Base-by-base conservation (phyloP, 1,140 invertebrate species). In the Drosophila simulans region DNA sequence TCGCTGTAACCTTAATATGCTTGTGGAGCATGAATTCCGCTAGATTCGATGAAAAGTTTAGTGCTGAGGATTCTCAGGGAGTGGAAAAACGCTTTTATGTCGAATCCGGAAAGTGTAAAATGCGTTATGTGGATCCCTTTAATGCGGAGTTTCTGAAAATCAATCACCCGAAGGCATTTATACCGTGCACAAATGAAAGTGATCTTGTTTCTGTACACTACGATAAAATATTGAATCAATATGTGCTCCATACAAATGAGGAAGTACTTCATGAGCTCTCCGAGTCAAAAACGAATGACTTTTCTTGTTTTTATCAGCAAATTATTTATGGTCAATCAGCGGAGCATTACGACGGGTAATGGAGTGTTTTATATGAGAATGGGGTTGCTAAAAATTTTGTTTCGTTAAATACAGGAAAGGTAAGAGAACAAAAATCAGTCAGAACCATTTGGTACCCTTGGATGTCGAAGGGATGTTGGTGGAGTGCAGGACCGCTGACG, bases 111-210 rank as follows among this genome's bases (percentile, higher is more conserved):
- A 59, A 55, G 40, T 84, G 80, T 31, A 20, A 12, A 8, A 77
- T 83, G 48, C 80, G 76, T 2, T 83, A 64, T 37, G 66, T 84
- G 11, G 49, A 84, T 43, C 80, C 80, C 7, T 76, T 79, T 5
- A 51, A 51, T 11, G 7, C 11, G 5, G 80, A 72, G 11, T 57
- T 43, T 0, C 15, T 69, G 43, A 27, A 71, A 27, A 48, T 79
- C 2, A 83, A 79, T n/a, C 56, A 57, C 11, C 80, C 80, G 0
- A 55, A 40, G 10, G 4, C 13, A 0, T 84, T 76, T 35, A 43
- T 68, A 39, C 45, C 80, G n/a, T 84, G 80, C 46, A 71, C 65
- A 0, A 84, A 84, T 48, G 45, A 83, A 54, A 71, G 59, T 52
- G 76, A 83, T 15, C 42, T 84, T 0, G 55, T 79, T 4, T 57